These are phyloP conservation scores for Ceratitis capitata DNA, from an alignment of 1,140 invertebrate genomes.

Conservation along the genomic window DNA sequence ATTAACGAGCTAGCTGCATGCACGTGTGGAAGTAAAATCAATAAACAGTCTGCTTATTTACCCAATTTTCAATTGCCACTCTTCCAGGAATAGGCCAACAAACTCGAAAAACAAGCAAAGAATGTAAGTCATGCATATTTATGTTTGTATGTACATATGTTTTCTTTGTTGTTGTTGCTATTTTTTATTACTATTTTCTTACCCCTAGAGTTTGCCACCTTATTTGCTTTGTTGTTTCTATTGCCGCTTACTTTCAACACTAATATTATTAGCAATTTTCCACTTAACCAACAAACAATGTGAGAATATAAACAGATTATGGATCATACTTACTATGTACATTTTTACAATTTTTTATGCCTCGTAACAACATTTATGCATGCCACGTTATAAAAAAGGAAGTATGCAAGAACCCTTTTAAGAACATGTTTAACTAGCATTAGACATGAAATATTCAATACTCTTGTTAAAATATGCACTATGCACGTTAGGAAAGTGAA, in stretches of 20 bases:
- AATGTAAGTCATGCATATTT: neutral
- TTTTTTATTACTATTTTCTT: neutral
- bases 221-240: neutral
- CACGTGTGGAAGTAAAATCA: neutral
- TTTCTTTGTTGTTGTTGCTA: neutral
- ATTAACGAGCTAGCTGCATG: neutral
- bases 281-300: slow-evolving; percentile 39
- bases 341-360: too few species aligned
- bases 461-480: neutral
- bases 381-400: neutral
- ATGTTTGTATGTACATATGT: neutral
- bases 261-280: slow-evolving; percentile 22
- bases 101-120: neutral
- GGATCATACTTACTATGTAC: too few species aligned
- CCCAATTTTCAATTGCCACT: neutral
- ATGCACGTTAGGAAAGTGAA: neutral
- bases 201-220: too few species aligned
- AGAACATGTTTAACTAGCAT: neutral
- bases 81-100: neutral
- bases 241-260: neutral
- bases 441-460: neutral
- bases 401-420: neutral
- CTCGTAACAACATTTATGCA: neutral
- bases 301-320: slow-evolving; percentile 31
- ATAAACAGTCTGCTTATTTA: neutral